A percentile compares a stretch with the other conserved stretches of the same genome.
These are phyloP conservation scores for Acrocyrtus sp. DNA, from an alignment of 2,888 invertebrate species.

Conservation along the genomic window DNA sequence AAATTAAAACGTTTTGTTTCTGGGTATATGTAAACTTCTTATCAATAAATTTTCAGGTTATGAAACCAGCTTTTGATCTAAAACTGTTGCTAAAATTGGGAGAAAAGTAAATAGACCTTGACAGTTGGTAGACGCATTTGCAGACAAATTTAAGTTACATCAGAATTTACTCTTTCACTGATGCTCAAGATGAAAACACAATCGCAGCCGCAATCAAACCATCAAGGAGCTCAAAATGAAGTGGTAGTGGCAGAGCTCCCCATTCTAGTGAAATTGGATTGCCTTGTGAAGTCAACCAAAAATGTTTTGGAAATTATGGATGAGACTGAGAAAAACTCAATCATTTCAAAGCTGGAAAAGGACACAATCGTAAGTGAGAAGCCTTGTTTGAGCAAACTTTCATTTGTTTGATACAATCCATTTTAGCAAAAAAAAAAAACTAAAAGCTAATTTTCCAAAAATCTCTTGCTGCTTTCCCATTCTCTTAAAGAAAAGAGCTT, in stretches of 20 bases:
- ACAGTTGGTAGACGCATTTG: background rate
- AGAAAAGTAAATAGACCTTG: background rate
- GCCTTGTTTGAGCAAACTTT: too few species aligned
- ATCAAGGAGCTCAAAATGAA: background rate
- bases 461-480: too few species aligned
- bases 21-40: too few species aligned
- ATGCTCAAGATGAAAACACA: too few species aligned
- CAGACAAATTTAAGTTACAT: background rate
- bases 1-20: too few species aligned
- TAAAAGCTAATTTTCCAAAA: too few species aligned
- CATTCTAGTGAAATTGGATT: slow-evolving; percentile 40
- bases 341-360: slow-evolving; percentile 42
- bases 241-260: background rate
- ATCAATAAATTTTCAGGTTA: too few species aligned
- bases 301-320: slow-evolving; percentile 29
- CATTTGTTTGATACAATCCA: background rate
- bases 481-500: too few species aligned
- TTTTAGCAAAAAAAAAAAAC: too few species aligned
- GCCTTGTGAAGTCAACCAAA: slow-evolving; percentile 15
- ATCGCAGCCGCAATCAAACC: slow-evolving; percentile 1
- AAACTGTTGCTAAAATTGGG: too few species aligned
- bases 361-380: slow-evolving; percentile 40
- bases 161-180: too few species aligned
- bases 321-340: slow-evolving; percentile 20
- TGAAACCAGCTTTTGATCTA: too few species aligned